phyloP scores from a whole-genome alignment of 2,113 vertebrate genomes.

The Rhea pennata region DNA sequence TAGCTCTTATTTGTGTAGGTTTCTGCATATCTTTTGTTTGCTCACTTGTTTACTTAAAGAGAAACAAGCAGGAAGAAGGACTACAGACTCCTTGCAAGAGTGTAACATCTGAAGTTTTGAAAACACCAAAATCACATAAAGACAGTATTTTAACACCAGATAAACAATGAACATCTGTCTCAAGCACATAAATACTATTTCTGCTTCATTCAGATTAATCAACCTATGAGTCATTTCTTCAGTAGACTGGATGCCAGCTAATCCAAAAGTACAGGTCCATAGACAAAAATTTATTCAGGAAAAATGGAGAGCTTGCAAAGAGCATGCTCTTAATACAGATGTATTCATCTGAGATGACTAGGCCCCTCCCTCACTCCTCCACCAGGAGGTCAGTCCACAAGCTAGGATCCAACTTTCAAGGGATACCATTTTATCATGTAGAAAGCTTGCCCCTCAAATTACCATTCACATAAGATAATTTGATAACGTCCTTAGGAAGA shows the following conservation, averaged over 20 bases:
- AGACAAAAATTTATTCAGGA: neutral
- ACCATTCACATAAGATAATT: neutral
- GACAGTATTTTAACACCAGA: neutral
- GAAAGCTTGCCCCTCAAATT: neutral
- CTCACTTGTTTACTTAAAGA: neutral
- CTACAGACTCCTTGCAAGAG: neutral
- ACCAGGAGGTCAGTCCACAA: neutral
- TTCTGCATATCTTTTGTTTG: neutral
- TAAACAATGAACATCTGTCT: neutral
- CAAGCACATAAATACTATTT: neutral
- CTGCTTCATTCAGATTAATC: neutral
- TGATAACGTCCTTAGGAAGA: neutral
- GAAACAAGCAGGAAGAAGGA: neutral
- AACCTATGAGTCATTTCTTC: neutral
- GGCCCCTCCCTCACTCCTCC: neutral
- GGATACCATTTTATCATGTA: accelerated
- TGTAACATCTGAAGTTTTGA: neutral
- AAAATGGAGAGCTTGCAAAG: neutral
- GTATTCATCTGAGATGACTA: neutral
- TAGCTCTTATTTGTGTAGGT: neutral
- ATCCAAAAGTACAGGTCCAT: neutral
- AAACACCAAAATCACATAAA: neutral
- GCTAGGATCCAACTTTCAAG: neutral
- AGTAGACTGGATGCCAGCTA: neutral
- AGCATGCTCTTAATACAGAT: neutral